A percentile compares a stretch with the other conserved stretches of the same genome.
Evolutionary conservation across 2,113 vertebrate genomes (phyloP).

Genomic region (Tyto alba): DNA sequence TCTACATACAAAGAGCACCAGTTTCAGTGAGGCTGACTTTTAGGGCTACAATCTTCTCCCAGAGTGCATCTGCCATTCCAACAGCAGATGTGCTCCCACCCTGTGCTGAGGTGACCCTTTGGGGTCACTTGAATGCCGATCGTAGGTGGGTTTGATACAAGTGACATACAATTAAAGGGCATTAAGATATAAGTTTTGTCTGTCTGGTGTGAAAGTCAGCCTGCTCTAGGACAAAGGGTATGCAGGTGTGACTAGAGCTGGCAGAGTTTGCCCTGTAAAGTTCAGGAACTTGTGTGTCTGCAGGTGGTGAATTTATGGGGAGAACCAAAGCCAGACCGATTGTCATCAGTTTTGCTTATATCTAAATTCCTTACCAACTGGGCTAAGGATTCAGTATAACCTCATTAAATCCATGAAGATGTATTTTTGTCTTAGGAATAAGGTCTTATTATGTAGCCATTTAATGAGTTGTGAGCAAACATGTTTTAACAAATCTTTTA

Average conservation of each 20-base stretch:
- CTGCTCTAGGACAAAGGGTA: neutral
- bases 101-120: neutral
- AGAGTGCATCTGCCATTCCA: neutral
- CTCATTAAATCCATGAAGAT: neutral
- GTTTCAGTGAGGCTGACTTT: neutral
- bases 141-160: neutral
- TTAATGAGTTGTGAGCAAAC: slow-evolving; percentile 43
- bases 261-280: neutral
- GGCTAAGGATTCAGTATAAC: neutral
- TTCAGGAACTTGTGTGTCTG: neutral
- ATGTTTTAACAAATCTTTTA: slow-evolving; percentile 52
- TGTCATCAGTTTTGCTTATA: neutral
- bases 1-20: neutral
- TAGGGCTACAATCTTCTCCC: neutral
- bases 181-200: neutral
- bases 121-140: neutral
- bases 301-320: neutral
- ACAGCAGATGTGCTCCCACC: neutral
- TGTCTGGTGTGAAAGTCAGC: neutral
- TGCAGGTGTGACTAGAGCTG: neutral
- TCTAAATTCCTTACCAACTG: neutral
- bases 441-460: neutral
- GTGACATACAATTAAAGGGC: neutral
- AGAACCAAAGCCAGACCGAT: neutral
- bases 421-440: slow-evolving; percentile 18